Evolutionary conservation across 2,888 invertebrate genomes (phyloP).

Genomic region (Netelia inedita): DNA sequence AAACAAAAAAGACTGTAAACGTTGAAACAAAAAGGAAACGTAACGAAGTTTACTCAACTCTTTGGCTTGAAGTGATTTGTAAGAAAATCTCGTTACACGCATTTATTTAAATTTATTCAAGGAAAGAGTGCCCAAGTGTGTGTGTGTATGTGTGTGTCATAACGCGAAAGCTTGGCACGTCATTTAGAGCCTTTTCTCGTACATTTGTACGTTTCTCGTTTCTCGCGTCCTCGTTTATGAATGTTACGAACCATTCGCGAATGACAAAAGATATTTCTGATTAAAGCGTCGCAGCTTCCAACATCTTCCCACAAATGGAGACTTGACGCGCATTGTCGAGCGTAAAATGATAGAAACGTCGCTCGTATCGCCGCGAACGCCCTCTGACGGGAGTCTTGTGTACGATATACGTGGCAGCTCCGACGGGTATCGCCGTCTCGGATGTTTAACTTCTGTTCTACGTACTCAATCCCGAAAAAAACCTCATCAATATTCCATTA

Average conservation of each 20-base stretch:
- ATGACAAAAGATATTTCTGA: slow-evolving; percentile 42
- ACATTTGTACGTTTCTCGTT: slow-evolving; percentile 2
- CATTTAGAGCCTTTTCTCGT: slow-evolving; percentile 4
- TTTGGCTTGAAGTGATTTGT: slow-evolving; percentile 37
- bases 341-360: too few species aligned
- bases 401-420: slow-evolving; percentile 13
- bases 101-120: slow-evolving; percentile 53
- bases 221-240: slow-evolving; percentile 4
- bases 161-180: not conserved
- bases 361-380: too few species aligned
- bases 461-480: slow-evolving; percentile 20
- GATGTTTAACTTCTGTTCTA: not conserved
- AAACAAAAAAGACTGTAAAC: slow-evolving; percentile 27
- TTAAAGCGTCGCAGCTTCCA: not conserved
- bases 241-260: not conserved
- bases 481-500: slow-evolving; percentile 48
- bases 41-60: slow-evolving; percentile 6
- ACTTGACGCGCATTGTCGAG: not conserved
- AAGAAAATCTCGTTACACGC: slow-evolving; percentile 53
- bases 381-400: not conserved
- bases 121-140: slow-evolving; percentile 11
- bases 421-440: not conserved
- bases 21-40: not conserved
- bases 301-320: not conserved
- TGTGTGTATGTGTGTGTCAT: not conserved